Evolutionary conservation across 2,888 invertebrate species (phyloP), one percentile per base, ranked within the genome.

Genomic region (Drosophila longiperda): DNA sequence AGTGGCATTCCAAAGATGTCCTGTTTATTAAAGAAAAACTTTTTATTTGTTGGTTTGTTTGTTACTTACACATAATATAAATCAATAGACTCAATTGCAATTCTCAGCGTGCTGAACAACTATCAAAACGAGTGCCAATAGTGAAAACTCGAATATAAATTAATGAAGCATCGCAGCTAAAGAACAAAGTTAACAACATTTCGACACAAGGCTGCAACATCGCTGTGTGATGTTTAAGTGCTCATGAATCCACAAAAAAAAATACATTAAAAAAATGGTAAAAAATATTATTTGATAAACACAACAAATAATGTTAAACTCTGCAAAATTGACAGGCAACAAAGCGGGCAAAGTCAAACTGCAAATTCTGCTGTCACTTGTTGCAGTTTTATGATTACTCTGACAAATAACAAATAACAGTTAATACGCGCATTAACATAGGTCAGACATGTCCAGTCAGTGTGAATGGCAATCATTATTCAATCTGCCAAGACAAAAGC

Each of bases 341-440:
- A 74, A 69, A 57, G 59, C 66, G 69, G 64, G 55, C 79, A 68
- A 65, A 64, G 45, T 54, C 33, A 12, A 48, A 55, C 65, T 63
- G 67, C 74, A 64, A 70, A 61, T 64, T 69, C 58, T 57, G 80
- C 73, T 79, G 83, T 83, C 83, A 80, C 64, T 78, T 75, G 73
- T 50, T 83, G 82, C 70, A 83, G 52, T 78, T 74, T 63, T 66
- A 50, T 80, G 82, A 75, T 75, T 79, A 67, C 66, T 77, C 73
- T 81, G 83, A 83, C 83, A 83, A 83, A 83, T 83, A 83, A 83
- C 83, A 83, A 83, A 83, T 83, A 83, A 82, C 82, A 82, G 82
- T 80, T 78, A 80, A 80, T 83, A 73, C 72, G 73, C 65, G 69
- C 84, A 83, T 83, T 83, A 82, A 67, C 83, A 84, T 83, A 84